Conservation (phyloP, 2,797 vertebrate genomes). For the Aselliscus stoliczkanus region DNA sequence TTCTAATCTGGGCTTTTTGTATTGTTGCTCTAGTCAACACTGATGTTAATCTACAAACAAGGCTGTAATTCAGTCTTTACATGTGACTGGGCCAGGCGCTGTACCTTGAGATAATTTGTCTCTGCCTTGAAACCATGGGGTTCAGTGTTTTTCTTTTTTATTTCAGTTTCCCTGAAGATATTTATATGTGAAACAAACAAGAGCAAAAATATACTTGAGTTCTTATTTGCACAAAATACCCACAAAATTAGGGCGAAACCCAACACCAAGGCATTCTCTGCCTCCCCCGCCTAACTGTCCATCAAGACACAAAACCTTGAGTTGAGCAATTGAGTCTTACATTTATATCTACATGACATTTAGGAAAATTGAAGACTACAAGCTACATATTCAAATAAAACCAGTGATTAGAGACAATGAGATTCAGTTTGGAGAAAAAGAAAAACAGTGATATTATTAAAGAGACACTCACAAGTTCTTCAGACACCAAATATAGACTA, state of each 20-base stretch:
- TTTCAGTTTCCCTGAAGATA: constrained; percentile 51
- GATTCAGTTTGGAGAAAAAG: constrained; percentile 53
- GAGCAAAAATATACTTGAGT: constrained; percentile 54
- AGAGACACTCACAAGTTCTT: constrained; percentile 48
- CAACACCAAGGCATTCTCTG: constrained; percentile 35
- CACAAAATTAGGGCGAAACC: constrained; percentile 66
- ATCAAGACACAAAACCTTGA: constrained; percentile 52
- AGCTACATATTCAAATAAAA: constrained; percentile 61
- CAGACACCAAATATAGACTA: constrained; percentile 53
- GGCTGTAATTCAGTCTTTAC: constrained; percentile 9
- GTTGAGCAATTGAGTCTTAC: constrained; percentile 57
- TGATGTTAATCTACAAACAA: constrained; percentile 40
- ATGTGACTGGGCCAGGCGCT: background rate
- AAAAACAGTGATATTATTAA: constrained; percentile 60
- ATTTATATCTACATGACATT: constrained; percentile 69
- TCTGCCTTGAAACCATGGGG: constrained; percentile 31
- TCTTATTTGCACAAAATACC: constrained; percentile 64
- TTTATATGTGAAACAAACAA: constrained; percentile 59
- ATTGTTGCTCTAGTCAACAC: constrained; percentile 17
- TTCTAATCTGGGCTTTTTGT: constrained; percentile 24
- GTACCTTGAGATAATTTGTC: constrained; percentile 42
- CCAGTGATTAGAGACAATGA: constrained; percentile 72
- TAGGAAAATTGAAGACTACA: constrained; percentile 67
- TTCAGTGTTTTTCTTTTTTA: constrained; percentile 58
- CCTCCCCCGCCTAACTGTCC: constrained; percentile 44